These are phyloP conservation scores for Flabesymbios commensalis DNA, from an alignment of 2,888 invertebrate species.

Conservation along the genomic window DNA sequence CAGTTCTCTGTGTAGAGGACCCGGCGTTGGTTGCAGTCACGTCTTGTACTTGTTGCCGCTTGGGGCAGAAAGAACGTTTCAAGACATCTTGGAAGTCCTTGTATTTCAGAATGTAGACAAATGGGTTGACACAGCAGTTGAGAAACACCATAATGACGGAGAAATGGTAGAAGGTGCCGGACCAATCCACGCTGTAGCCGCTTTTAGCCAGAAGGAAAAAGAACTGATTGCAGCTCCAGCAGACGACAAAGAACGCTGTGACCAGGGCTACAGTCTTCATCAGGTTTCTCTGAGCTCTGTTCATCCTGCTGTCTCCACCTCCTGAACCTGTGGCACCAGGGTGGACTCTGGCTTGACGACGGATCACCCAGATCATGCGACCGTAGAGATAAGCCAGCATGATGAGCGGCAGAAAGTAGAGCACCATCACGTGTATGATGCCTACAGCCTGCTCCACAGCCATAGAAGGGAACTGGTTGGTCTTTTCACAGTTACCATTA, in stretches of 20 bases:
- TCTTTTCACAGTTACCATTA: constrained; percentile 22
- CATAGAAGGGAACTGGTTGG: constrained; percentile 12
- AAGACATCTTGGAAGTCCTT: constrained; percentile 23
- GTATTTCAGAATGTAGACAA: constrained; percentile 29
- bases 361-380: constrained; percentile 17
- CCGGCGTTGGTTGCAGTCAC: no score
- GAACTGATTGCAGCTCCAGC: constrained; percentile 28
- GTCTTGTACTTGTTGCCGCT: no score
- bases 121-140: constrained; percentile 31
- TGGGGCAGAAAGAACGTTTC: no score
- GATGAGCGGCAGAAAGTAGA: constrained; percentile 24
- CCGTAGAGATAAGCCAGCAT: constrained; percentile 21
- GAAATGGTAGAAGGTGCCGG: constrained; percentile 23
- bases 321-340: no score
- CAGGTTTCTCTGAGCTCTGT: constrained; percentile 20
- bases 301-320: no score
- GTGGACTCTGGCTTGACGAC: no score
- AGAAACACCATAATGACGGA: constrained; percentile 26
- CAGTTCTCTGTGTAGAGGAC: no score
- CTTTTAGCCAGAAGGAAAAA: constrained; percentile 19
- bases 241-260: constrained; percentile 19
- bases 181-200: constrained; percentile 8
- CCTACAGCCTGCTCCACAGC: constrained; percentile 8
- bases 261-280: constrained; percentile 28
- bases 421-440: constrained; percentile 16